Conservation (phyloP, 2,113 vertebrate genomes). For the Scalopus aquaticus region DNA sequence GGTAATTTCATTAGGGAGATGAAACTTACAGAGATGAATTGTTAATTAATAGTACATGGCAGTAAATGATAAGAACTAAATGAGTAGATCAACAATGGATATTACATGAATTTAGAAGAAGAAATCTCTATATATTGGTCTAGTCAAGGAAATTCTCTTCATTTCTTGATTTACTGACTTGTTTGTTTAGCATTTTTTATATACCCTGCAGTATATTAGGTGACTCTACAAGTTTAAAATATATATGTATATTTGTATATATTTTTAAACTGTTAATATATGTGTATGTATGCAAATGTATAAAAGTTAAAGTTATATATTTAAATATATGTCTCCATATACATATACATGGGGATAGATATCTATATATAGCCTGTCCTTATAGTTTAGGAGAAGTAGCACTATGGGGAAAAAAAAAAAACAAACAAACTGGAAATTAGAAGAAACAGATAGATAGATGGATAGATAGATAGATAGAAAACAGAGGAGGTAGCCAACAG, state of each 20-base stretch:
- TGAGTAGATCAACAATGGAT: background rate
- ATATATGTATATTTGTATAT: background rate
- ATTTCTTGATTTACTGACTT: background rate
- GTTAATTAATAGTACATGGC: constrained; percentile 9
- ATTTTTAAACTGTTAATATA: background rate
- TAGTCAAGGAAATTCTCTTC: background rate
- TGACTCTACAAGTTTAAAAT: background rate
- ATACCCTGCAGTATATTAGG: background rate
- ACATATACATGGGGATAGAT: background rate
- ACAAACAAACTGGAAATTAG: background rate
- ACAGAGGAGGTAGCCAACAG: too few species aligned
- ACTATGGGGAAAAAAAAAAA: too few species aligned
- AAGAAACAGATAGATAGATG: background rate
- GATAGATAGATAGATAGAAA: too few species aligned
- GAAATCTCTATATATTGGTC: background rate
- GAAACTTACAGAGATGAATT: background rate
- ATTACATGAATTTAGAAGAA: background rate
- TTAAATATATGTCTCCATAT: background rate
- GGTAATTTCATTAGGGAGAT: background rate
- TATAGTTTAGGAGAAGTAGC: background rate
- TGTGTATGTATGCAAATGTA: background rate
- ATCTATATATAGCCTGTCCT: background rate
- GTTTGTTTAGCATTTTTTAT: background rate
- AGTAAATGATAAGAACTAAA: background rate
- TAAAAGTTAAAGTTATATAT: too few species aligned